A percentile compares a stretch with the other conserved stretches of the same genome.
Evolutionary conservation across 2,797 vertebrate genomes (phyloP).

Genomic region (Sebastes trivittatus): DNA sequence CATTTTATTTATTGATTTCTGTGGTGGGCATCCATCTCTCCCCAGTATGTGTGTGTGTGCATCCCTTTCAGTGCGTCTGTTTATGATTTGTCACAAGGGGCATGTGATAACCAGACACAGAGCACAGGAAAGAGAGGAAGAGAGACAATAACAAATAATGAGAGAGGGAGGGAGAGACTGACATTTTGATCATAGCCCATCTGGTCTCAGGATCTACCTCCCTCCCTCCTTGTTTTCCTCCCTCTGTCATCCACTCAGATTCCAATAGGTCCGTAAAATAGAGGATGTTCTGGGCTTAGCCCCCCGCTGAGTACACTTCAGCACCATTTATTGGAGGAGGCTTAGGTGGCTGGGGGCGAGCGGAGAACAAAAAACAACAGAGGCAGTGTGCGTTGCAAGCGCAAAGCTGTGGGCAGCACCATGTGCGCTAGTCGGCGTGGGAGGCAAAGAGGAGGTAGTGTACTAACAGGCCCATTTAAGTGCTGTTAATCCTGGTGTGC

Average conservation of each 20-base stretch:
- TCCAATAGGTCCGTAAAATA: slow-evolving; percentile 68
- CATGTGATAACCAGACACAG: slow-evolving; percentile 36
- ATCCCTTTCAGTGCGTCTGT: slow-evolving; percentile 35
- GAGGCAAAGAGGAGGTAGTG: slow-evolving; percentile 66
- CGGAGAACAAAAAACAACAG: slow-evolving; percentile 63
- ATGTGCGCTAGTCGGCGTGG: slow-evolving; percentile 63
- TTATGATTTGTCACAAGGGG: slow-evolving; percentile 41
- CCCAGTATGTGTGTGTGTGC: background rate
- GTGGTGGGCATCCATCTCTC: slow-evolving; percentile 23
- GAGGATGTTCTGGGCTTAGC: slow-evolving; percentile 74
- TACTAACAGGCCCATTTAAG: slow-evolving; percentile 77
- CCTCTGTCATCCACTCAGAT: slow-evolving; percentile 57
- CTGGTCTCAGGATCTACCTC: slow-evolving; percentile 41
- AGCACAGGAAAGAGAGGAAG: slow-evolving; percentile 9
- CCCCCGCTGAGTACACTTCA: slow-evolving; percentile 68
- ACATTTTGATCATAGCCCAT: slow-evolving; percentile 53
- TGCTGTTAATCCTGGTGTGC: slow-evolving; percentile 79
- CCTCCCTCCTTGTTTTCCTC: slow-evolving; percentile 3
- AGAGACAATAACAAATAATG: slow-evolving; percentile 9
- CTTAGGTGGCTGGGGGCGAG: slow-evolving; percentile 56
- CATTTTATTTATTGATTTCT: slow-evolving; percentile 60
- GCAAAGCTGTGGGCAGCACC: slow-evolving; percentile 66
- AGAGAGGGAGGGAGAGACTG: slow-evolving; percentile 16
- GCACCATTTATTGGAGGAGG: slow-evolving; percentile 70
- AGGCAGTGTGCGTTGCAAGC: slow-evolving; percentile 53